phyloP scores from a whole-genome alignment of 2,888 invertebrate species.

The Ypsolopha scabrella region DNA sequence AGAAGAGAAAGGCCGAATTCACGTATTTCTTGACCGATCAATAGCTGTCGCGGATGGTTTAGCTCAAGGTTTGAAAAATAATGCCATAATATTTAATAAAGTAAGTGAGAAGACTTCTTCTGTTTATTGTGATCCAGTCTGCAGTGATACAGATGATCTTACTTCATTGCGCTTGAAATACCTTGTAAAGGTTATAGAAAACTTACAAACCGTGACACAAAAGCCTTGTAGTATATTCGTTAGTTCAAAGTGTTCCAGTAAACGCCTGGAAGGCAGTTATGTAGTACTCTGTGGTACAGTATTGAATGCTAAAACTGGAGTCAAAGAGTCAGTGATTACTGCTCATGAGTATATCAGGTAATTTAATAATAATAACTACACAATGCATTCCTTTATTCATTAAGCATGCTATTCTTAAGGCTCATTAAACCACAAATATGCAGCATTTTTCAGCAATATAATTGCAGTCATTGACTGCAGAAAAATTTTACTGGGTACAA shows the following conservation, averaged over 20 bases:
- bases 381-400: no score
- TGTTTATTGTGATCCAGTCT: conserved; percentile 29
- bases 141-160: conserved; percentile 26
- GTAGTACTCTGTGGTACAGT: conserved; percentile 71
- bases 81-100: conserved; percentile 20
- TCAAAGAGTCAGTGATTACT: conserved; percentile 57
- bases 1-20: conserved; percentile 50
- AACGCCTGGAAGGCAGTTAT: conserved; percentile 17
- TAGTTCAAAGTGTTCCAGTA: conserved; percentile 48
- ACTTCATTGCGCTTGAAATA: conserved; percentile 41
- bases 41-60: conserved; percentile 33
- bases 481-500: no score
- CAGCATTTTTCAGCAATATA: no score
- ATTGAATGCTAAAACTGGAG: conserved; percentile 64
- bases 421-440: no score
- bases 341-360: conserved; percentile 68
- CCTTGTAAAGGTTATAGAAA: conserved; percentile 30
- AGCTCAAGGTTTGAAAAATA: conserved; percentile 25
- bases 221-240: conserved; percentile 21
- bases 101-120: conserved; percentile 14
- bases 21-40: conserved; percentile 64
- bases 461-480: no score
- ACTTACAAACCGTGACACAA: conserved; percentile 28
- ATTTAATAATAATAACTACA: conserved; percentile 2
- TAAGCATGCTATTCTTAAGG: no score